These are phyloP conservation scores for Meandrusa payeni DNA, from an alignment of 2,888 invertebrate genomes.

Conservation along the genomic window DNA sequence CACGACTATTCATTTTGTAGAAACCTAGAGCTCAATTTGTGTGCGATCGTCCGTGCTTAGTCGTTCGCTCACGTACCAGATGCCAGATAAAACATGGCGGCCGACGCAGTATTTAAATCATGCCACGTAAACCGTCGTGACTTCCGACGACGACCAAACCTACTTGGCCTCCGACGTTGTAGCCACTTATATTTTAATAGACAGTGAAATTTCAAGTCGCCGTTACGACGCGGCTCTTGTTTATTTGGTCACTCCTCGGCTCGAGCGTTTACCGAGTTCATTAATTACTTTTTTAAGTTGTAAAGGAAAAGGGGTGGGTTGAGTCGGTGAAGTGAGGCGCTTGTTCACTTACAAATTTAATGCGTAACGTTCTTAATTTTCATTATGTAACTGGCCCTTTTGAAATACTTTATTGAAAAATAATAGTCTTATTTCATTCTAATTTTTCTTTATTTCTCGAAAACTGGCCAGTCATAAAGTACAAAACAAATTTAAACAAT, in stretches of 20 bases:
- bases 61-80: constrained; percentile 62
- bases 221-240: constrained; percentile 32
- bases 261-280: constrained; percentile 50
- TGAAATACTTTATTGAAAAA: too few species aligned
- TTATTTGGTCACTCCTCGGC: constrained; percentile 35
- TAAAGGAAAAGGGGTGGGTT: constrained; percentile 45
- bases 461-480: too few species aligned
- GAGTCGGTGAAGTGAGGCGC: constrained; percentile 26
- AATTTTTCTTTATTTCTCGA: too few species aligned
- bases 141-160: constrained; percentile 44
- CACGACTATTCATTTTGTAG: constrained; percentile 32
- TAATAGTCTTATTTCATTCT: too few species aligned
- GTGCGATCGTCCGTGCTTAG: constrained; percentile 46
- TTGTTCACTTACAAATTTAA: constrained; percentile 12
- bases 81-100: constrained; percentile 66
- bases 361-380: constrained; percentile 1
- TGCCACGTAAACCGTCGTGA: constrained; percentile 42
- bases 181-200: constrained; percentile 16
- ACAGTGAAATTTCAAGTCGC: constrained; percentile 27
- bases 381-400: constrained; percentile 3
- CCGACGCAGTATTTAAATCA: constrained; percentile 64
- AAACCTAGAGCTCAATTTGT: constrained; percentile 36
- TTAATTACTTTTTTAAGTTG: constrained; percentile 63
- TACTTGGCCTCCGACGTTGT: constrained; percentile 36
- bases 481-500: too few species aligned